Conservation (phyloP, 2,888 invertebrate genomes). For the Drosophila crucigera region DNA sequence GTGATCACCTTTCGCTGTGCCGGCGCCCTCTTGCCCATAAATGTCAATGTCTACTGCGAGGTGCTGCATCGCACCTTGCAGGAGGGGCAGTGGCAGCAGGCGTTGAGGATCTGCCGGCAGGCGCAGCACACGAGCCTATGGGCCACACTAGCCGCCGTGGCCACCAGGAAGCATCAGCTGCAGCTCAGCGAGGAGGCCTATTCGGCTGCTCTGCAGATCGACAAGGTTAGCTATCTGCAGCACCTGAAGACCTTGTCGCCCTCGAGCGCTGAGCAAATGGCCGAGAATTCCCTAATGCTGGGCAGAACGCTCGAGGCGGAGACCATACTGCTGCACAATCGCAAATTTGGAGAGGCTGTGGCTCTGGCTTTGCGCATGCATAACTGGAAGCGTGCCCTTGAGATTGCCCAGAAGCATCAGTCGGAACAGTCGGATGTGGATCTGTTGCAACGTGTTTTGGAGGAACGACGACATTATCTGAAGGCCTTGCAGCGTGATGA, state of each 20-base stretch:
- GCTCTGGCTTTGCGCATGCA: constrained; percentile 84
- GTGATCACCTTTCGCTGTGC: constrained; percentile 94
- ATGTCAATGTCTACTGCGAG: constrained; percentile 84
- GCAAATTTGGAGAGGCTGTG: constrained; percentile 82
- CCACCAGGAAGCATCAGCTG: constrained; percentile 94
- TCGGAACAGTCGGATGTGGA: constrained; percentile 41
- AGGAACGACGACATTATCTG: constrained; percentile 82
- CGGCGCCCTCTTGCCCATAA: constrained; percentile 90
- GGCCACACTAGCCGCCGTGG: constrained; percentile 97
- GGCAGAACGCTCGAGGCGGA: constrained; percentile 85
- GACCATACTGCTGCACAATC: constrained; percentile 84
- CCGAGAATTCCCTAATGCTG: constrained; percentile 85
- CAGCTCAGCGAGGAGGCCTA: constrained; percentile 98
- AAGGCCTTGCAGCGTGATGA: constrained; percentile 82
- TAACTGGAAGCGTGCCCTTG: constrained; percentile 84
- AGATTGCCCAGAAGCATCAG: constrained; percentile 83
- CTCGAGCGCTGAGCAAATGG: constrained; percentile 85
- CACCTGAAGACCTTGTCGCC: constrained; percentile 89
- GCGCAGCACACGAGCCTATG: constrained; percentile 90
- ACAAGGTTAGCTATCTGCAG: constrained; percentile 94
- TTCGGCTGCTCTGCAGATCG: constrained; percentile 93
- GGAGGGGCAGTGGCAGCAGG: constrained; percentile 93
- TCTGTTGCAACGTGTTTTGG: constrained; percentile 76
- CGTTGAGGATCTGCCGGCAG: constrained; percentile 90
- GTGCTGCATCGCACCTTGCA: constrained; percentile 90